Percentiles rank a stretch among this genome's conserved stretches.
phyloP scores from a whole-genome alignment of 1,140 invertebrate species.

The Goniozus legneri region DNA sequence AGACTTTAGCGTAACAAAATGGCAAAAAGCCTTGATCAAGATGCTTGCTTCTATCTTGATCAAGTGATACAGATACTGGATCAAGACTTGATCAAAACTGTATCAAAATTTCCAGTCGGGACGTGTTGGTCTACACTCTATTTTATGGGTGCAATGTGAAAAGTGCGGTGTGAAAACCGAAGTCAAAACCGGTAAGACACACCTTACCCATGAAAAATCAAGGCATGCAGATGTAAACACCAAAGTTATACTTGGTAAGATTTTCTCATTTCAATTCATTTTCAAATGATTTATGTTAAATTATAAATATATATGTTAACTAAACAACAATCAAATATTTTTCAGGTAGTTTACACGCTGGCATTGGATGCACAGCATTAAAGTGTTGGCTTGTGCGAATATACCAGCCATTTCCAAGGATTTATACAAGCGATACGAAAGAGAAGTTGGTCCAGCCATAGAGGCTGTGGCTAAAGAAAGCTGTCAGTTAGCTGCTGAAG shows the following conservation, averaged over 20 bases:
- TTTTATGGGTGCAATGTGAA: background rate
- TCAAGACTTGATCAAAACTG: too few species aligned
- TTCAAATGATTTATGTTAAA: background rate
- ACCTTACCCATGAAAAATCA: background rate
- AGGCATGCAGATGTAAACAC: background rate
- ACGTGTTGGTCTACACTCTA: background rate
- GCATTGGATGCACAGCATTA: conserved; percentile 1
- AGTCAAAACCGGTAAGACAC: background rate
- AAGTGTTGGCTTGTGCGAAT: background rate
- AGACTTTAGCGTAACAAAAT: too few species aligned
- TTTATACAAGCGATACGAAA: conserved; percentile 1
- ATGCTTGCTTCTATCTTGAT: too few species aligned
- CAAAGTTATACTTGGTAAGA: background rate
- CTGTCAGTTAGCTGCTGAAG: background rate
- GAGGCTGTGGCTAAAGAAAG: background rate
- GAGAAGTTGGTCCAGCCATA: conserved; percentile 3
- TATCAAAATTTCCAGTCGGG: too few species aligned
- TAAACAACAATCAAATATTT: background rate
- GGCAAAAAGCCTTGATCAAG: too few species aligned
- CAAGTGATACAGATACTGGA: too few species aligned
- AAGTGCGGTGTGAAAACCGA: background rate
- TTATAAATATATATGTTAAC: background rate
- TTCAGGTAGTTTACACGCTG: background rate
- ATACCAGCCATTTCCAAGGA: background rate
- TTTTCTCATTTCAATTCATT: background rate